These are phyloP conservation scores for Syrista parreyssii DNA, from an alignment of 2,888 invertebrate species.

Conservation along the genomic window DNA sequence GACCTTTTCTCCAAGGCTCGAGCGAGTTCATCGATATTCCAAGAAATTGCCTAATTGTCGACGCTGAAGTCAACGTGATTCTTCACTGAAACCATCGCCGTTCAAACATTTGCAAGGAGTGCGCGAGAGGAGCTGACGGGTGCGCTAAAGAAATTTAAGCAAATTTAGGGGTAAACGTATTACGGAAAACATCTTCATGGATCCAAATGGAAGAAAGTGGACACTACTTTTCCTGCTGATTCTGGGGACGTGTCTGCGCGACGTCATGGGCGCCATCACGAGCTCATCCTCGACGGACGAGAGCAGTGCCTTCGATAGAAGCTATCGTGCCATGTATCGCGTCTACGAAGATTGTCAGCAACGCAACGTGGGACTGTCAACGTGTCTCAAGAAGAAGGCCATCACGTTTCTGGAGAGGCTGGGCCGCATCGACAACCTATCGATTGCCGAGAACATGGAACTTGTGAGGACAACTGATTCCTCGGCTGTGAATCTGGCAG, in stretches of 20 bases:
- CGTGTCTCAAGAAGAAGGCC: conserved; percentile 85
- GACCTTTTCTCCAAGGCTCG: too few relatives aligned
- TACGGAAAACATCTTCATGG: too few relatives aligned
- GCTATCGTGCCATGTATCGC: conserved; percentile 75
- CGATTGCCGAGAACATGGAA: conserved; percentile 76
- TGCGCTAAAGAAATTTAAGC: too few relatives aligned
- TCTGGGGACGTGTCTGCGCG: not conserved
- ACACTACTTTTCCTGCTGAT: not conserved
- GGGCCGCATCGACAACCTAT: conserved; percentile 75
- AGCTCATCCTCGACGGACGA: conserved; percentile 45
- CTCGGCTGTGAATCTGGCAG: conserved; percentile 41
- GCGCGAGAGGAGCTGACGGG: too few relatives aligned
- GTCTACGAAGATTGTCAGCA: conserved; percentile 84
- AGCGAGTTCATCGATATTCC: too few relatives aligned
- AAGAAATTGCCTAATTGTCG: too few relatives aligned
- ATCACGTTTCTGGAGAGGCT: conserved; percentile 82
- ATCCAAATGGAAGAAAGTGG: too few relatives aligned
- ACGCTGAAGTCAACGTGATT: too few relatives aligned
- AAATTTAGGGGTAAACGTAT: too few relatives aligned
- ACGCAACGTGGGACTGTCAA: conserved; percentile 75
- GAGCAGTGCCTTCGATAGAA: conserved; percentile 67
- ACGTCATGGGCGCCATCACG: too few relatives aligned
- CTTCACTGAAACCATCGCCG: too few relatives aligned
- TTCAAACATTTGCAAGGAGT: too few relatives aligned
- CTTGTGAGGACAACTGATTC: conserved; percentile 70